Percentiles rank a stretch among this genome's conserved stretches.
These are phyloP conservation scores for Mobula birostris DNA, from an alignment of 2,113 vertebrate species.

Conservation along the genomic window DNA sequence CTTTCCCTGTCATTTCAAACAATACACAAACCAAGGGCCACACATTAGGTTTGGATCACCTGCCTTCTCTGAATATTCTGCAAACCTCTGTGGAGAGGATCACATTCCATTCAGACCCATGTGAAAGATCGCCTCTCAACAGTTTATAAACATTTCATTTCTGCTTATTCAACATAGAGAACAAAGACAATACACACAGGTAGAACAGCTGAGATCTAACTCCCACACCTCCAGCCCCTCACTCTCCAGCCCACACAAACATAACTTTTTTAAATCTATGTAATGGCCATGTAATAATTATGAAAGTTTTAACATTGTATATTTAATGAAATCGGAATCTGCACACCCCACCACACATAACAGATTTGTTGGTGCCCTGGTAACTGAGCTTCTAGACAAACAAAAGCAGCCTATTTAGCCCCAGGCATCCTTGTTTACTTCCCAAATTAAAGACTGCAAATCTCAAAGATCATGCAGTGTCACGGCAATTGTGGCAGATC, in stretches of 20 bases:
- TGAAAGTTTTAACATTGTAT: neutral
- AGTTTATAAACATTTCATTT: neutral
- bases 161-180: neutral
- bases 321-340: neutral
- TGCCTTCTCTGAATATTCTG: neutral
- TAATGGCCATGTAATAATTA: neutral
- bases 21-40: no score
- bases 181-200: neutral
- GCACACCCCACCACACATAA: neutral
- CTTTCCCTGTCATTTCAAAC: neutral
- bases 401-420: neutral
- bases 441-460: conserved; percentile 23
- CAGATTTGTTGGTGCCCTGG: neutral
- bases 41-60: no score
- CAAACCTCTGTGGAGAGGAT: neutral
- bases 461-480: conserved; percentile 25
- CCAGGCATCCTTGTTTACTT: neutral
- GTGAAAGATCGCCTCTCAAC: no score
- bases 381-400: neutral
- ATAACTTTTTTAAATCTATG: neutral
- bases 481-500: neutral
- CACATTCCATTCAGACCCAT: neutral
- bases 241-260: neutral
- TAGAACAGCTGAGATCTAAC: neutral
- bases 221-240: neutral